A percentile compares a stretch with the other conserved stretches of the same genome.
Conservation (phyloP, 2,113 vertebrate genomes). For the Elanus axillaris region DNA sequence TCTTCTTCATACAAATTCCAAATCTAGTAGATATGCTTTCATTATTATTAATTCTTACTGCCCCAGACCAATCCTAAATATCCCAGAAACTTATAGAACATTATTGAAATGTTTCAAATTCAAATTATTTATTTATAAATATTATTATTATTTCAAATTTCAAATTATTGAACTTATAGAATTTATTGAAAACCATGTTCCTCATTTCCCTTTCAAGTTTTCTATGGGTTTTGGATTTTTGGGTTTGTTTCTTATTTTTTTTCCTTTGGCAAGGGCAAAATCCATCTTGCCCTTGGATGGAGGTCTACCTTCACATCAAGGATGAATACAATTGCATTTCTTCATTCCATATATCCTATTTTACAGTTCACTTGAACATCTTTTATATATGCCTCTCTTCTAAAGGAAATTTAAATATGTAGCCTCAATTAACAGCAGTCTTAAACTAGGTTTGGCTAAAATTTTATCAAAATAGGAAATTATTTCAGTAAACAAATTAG, state of each 20-base stretch:
- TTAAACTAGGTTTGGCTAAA: not conserved
- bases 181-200: not conserved
- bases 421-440: not conserved
- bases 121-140: too few relatives aligned
- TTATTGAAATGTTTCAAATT: too few relatives aligned
- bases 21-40: not conserved
- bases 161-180: too few relatives aligned
- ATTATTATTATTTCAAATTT: too few relatives aligned
- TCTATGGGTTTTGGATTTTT: not conserved
- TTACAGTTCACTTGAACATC: not conserved
- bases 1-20: not conserved
- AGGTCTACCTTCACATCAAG: not conserved
- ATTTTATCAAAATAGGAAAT: not conserved
- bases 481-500: not conserved
- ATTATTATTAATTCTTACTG: not conserved
- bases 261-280: not conserved
- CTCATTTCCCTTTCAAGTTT: not conserved
- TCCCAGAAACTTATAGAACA: not conserved
- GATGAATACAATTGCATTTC: not conserved
- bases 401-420: not conserved
- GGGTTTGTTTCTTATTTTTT: not conserved
- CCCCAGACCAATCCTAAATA: not conserved
- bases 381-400: not conserved
- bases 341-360: not conserved
- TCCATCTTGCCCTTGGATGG: not conserved